Evolutionary conservation across 2,797 vertebrate species (phyloP).

Genomic region (Amblyraja radiata): DNA sequence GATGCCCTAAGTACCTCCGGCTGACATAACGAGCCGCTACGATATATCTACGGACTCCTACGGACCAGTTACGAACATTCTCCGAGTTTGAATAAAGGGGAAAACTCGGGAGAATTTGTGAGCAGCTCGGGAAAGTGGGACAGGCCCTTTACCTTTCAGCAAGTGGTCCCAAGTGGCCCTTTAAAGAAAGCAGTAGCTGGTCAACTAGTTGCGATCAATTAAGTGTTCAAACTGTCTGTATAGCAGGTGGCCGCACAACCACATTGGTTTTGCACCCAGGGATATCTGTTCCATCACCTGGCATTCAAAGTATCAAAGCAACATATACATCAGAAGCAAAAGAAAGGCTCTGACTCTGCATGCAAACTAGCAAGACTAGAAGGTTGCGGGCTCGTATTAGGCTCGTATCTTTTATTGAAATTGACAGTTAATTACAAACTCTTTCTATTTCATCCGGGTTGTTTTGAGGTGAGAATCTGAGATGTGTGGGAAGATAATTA

Average conservation of each 20-base stretch:
- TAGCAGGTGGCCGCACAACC: neutral
- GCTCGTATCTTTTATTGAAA: neutral
- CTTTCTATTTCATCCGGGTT: neutral
- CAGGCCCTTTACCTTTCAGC: too few relatives aligned
- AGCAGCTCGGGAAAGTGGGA: too few relatives aligned
- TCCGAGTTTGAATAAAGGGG: too few relatives aligned
- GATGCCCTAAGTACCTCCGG: too few relatives aligned
- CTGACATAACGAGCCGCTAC: too few relatives aligned
- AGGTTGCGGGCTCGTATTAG: neutral
- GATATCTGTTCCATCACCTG: neutral
- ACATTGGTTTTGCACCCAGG: neutral
- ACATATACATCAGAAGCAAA: neutral
- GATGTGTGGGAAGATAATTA: neutral
- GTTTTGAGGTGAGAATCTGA: neutral
- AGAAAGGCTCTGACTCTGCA: neutral
- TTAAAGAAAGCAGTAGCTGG: too few relatives aligned
- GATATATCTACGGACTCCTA: too few relatives aligned
- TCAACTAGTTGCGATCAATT: neutral
- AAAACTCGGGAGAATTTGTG: too few relatives aligned
- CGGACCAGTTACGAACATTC: too few relatives aligned
- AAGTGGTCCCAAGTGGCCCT: too few relatives aligned
- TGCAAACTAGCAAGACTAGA: neutral
- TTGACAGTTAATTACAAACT: neutral
- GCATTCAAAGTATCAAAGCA: neutral
- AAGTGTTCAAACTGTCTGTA: neutral